Conservation (phyloP, 2,113 vertebrate species). For the Syngnathus typhle region DNA sequence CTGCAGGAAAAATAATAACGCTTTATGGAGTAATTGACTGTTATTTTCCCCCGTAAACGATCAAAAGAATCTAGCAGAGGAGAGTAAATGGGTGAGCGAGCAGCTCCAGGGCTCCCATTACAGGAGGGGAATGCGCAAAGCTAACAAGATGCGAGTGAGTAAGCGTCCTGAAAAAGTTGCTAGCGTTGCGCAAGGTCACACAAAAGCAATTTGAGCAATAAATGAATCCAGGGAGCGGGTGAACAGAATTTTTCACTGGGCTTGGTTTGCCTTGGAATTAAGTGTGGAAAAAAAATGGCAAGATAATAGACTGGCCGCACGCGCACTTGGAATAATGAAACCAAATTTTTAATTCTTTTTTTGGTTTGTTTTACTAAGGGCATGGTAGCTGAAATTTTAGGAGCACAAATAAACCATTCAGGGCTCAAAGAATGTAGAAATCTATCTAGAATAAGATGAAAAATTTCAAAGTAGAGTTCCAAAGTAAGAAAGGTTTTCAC, state of each 20-base stretch:
- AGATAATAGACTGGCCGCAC: neutral
- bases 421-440: too few species aligned
- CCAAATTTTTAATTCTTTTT: too few species aligned
- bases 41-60: neutral
- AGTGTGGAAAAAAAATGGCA: neutral
- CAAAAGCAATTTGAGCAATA: neutral
- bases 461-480: too few species aligned
- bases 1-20: neutral
- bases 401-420: too few species aligned
- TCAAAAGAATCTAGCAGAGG: neutral
- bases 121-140: conserved; percentile 9
- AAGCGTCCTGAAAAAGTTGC: conserved; percentile 13
- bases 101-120: conserved; percentile 18
- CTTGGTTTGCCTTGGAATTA: neutral
- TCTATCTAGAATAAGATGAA: too few species aligned
- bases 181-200: neutral
- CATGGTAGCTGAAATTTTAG: too few species aligned
- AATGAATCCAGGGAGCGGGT: neutral
- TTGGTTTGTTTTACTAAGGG: too few species aligned
- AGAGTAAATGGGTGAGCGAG: conserved; percentile 11
- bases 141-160: conserved; percentile 15
- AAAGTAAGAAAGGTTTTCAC: neutral
- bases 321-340: too few species aligned
- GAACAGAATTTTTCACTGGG: neutral
- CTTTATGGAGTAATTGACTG: neutral